Evolutionary conservation across 2,888 invertebrate genomes (phyloP).

Genomic region (Eristalis intricaria): DNA sequence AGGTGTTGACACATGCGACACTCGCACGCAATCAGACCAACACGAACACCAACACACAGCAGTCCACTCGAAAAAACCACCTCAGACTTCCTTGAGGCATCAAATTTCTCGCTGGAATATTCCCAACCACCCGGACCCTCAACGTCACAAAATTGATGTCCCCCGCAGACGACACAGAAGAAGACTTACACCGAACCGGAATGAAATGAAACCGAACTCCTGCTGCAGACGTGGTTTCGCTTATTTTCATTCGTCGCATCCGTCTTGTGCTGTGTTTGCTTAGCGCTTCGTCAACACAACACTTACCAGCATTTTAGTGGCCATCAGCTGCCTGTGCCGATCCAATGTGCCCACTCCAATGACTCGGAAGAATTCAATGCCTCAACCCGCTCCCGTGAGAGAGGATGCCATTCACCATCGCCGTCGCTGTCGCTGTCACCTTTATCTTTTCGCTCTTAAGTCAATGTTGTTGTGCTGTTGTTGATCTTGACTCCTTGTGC

Average conservation of each 20-base stretch:
- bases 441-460: conserved; percentile 40
- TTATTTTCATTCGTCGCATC: conserved; percentile 15
- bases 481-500: conserved; percentile 62
- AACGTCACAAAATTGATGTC: background rate
- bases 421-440: background rate
- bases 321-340: conserved; percentile 34
- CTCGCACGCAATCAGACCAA: too few relatives aligned
- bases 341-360: conserved; percentile 18
- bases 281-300: conserved; percentile 38
- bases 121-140: background rate
- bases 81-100: background rate
- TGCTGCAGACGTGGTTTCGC: background rate
- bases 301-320: conserved; percentile 46
- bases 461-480: conserved; percentile 14
- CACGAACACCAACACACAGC: background rate
- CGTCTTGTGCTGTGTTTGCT: conserved; percentile 24
- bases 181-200: background rate
- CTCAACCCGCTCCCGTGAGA: background rate
- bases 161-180: background rate
- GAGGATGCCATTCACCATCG: conserved; percentile 28
- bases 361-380: conserved; percentile 10
- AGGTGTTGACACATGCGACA: too few relatives aligned
- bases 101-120: conserved; percentile 14
- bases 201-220: conserved; percentile 24
- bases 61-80: background rate